Base-by-base conservation (phyloP, 2,888 invertebrate genomes). In the Cylloceria caligata region DNA sequence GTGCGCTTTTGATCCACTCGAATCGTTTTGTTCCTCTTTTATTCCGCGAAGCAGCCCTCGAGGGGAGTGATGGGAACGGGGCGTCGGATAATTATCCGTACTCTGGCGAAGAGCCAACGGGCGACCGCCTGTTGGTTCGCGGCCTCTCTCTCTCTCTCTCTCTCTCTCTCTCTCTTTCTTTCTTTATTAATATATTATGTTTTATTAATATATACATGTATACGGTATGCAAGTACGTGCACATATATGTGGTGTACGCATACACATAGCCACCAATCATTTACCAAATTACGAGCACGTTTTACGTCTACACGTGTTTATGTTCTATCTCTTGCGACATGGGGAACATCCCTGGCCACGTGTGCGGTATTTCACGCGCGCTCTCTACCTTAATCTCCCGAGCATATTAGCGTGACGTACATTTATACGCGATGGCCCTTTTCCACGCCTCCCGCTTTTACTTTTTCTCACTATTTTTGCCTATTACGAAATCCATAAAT, bases 51-150 rank as follows among this genome's bases (percentile, higher is more conserved):
- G 30, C 77, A 62, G 42, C 45, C 36, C 52, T 45, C 34, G 55
- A 65, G 11, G 21, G 47, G 47, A 24, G 21, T 34, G 49, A 65
- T 13, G 42, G 72, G 16, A 62, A 34, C 57, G 24, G 62, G 67
- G 73, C 60, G 71, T 65, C 45, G 79, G 62, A 73, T 79, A 79
- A 79, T 79, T 79, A 79, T 79, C 67, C 73, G 73, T 73, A 42
- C 67, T 60, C 73, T 79, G 79, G 79, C 79, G 16, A 67, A 27
- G 60, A 73, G 79, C 79, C 79, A 79, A 73, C 79, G 79, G 42
- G 60, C 73, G 73, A 79, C 79, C 79, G 79, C 79, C 79, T 79
- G 79, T 79, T 79, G 79, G 79, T 73, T 67, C 49, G 42, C 71
- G 67, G 49, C 64, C 52, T 69, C 65, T 64, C 65, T 65, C 52